Evolutionary conservation across 2,888 invertebrate genomes (phyloP), one percentile per base, ranked within the genome.

Genomic region (Ecdyonurus torrentis): DNA sequence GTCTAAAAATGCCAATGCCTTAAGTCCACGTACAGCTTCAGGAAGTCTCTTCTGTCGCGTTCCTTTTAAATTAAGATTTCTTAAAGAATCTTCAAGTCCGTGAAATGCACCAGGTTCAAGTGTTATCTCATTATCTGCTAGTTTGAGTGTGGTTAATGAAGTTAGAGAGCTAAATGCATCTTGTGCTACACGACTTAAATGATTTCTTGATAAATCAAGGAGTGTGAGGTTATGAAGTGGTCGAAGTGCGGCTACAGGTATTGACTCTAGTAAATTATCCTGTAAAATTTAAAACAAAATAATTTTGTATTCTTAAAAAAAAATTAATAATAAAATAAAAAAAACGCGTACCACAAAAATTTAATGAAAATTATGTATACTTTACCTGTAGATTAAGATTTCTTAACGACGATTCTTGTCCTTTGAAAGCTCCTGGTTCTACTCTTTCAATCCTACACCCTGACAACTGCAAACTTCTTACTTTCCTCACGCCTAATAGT

Each of bases 31-130:
- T 22, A 93, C 83, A 59, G 90, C 86, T 68, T 85, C 84, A 0
- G 94, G 93, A 15, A 94, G 83, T 61, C 79, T 78, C 69, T 86
- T 87, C 73, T 91, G 90, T 63, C 84, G 80, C 0, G 91, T 91
- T 25, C 91, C 91, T 78, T 93, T 93, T 50, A 94, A 77, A 73
- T 94, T 93, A 60, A 94, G 77, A 75, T 94, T 94, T 75, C 92
- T 92, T 58, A 94, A 76, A 15, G 85, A 86, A 63, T 77, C 81
- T 70, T 92, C 91, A 64, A 94, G 77, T 1, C 92, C 92, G n/a
- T 78, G 77, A 63, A 94, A 83, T 2, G 91, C 85, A 60, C 80
- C 81, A 0, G 81, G 70, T 25, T 67, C 66, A 66, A 93, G 73
- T 2, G 87, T 87, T 0, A 91, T 80, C 72, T 91, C 91, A 73